phyloP scores from a whole-genome alignment of 92 coral and sea anemone genomes.

The Siderastrea siderea region DNA sequence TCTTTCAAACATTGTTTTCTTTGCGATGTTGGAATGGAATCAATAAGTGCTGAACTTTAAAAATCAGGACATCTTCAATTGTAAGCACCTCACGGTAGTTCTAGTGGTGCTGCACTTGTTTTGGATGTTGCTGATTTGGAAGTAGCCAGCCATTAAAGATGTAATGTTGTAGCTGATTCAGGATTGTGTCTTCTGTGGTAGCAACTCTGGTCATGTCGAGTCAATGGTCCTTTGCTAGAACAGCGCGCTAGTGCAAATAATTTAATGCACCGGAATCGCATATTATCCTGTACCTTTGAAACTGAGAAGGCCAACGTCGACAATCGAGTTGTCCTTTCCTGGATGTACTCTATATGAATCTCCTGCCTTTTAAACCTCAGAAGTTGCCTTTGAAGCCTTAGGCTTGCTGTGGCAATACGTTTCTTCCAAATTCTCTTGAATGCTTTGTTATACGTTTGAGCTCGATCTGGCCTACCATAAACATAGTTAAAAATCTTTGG shows the following conservation, averaged over 20 bases:
- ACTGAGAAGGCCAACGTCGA: constrained; percentile 10
- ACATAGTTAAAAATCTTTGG: not conserved
- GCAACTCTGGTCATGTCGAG: constrained; percentile 5
- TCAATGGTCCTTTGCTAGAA: not conserved
- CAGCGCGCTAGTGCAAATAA: not conserved
- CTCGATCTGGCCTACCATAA: not conserved
- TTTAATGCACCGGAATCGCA: not conserved
- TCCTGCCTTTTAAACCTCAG: not conserved
- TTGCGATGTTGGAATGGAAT: not conserved
- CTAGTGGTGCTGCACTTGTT: constrained; percentile 1
- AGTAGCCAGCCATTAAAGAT: constrained; percentile 18
- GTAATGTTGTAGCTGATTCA: constrained; percentile 5
- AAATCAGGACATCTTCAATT: constrained; percentile 6
- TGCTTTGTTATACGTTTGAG: not conserved
- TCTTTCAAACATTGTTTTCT: not conserved
- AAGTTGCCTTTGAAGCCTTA: not conserved
- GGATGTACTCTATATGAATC: not conserved
- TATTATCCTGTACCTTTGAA: constrained; percentile 4
- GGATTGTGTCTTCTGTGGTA: not conserved
- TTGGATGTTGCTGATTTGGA: constrained; percentile 1
- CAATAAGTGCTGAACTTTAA: constrained; percentile 7
- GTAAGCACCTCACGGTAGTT: constrained; percentile 22
- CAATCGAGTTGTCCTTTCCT: constrained; percentile 3
- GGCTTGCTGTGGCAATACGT: constrained; percentile 3
- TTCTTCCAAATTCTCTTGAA: not conserved